Evolutionary conservation across 2,888 invertebrate species (phyloP), one percentile per base, ranked within the genome.

Genomic region (Drosophila koepferae): DNA sequence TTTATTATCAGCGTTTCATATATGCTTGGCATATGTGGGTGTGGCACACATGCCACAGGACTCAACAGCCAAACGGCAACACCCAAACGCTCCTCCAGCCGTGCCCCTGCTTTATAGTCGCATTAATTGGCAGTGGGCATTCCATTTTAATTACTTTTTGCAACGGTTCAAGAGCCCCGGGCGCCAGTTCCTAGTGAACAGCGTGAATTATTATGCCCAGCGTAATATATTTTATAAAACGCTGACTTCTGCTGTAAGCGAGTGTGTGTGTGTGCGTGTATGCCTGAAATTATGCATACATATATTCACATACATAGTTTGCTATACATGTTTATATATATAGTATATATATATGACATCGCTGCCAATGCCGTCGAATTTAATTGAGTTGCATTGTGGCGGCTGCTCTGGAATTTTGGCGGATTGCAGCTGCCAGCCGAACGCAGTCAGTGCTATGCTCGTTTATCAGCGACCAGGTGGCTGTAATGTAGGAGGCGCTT

Each of bases 61-160:
- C 18, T 23, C 46, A 36, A 43, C n/a, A 43, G n/a, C 36, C n/a
- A 20, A 23, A 8, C 3, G 2, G 46, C 51, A 12, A 43, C 36
- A 12, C 23, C 38, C 28, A 46, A 23, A 7, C 12, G 10, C 60
- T 70, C 6, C 54, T 20, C 10, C 60, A 51, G 31, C 31, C 44
- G 10, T 3, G 10, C 31, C 3, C 20, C 44, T 34, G 44, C 40
- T 51, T 80, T 62, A 69, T 74, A 79, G 85, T 74, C 87, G 55
- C 90, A 86, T 86, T 88, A 86, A 90, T 86, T 87, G 90, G 81
- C 81, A 87, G 80, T 74, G 84, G 79, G 83, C 90, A 83, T 86
- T 82, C 83, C 80, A 77, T 89, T 87, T 87, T 87, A 87, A 87
- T 87, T 87, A 87, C 90, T 90, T 90, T 86, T 87, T 63, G 86